Conservation (phyloP, 2,113 vertebrate species). For the Anser cygnoides region DNA sequence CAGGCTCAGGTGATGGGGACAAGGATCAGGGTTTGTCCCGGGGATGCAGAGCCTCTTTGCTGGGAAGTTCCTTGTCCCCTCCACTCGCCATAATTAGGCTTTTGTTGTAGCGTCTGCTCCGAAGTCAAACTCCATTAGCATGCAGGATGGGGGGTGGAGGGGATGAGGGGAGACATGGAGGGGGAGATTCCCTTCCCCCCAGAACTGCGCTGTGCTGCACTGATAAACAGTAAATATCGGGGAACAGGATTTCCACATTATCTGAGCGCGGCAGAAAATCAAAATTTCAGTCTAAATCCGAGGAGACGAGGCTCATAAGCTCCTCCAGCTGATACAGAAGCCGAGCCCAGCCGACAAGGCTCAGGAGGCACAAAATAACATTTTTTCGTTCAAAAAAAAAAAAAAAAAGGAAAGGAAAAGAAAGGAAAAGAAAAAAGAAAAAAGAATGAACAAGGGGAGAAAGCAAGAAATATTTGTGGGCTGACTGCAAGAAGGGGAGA, state of each 20-base stretch:
- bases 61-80: background rate
- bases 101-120: background rate
- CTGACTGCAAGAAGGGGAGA: background rate
- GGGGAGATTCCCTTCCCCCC: constrained; percentile 77
- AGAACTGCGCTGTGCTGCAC: constrained; percentile 69
- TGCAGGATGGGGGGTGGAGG: background rate
- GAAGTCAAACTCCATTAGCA: background rate
- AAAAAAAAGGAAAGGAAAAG: background rate
- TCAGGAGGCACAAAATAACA: constrained; percentile 43
- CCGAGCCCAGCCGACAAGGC: constrained; percentile 17
- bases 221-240: constrained; percentile 87
- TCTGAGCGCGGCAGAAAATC: constrained; percentile 89
- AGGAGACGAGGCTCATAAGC: constrained; percentile 84
- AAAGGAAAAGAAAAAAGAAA: background rate
- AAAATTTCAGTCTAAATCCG: constrained; percentile 84
- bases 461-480: background rate
- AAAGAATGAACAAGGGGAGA: background rate
- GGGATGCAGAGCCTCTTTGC: fast-evolving
- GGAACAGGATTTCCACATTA: constrained; percentile 84
- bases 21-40: background rate
- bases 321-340: constrained; percentile 48
- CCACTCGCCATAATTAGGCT: background rate
- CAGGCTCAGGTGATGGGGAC: background rate
- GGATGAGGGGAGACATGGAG: constrained; percentile 25
- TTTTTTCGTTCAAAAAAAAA: background rate